Evolutionary conservation across 2,888 invertebrate species (phyloP), one percentile per base, ranked within the genome.

Genomic region (Rhodophaea formosa): DNA sequence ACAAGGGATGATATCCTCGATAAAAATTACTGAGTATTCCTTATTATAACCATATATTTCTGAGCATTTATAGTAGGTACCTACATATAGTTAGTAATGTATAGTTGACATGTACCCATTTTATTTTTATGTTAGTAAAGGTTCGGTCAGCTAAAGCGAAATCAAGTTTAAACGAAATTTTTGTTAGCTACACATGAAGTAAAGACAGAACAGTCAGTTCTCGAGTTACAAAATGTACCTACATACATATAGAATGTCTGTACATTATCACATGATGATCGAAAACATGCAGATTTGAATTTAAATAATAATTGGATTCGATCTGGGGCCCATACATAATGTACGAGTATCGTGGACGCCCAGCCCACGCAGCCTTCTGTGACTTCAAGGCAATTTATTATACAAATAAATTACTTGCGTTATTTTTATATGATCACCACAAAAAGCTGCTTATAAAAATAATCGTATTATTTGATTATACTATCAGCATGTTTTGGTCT

Each of bases 311-410:
- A 46, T 46, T 46, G 23, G 17, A 46, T 23, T 23, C 45, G 16
- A 23, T 23, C 16, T 17, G 5, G 10, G 46, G 46, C 23, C 46
- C 32, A 14, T 49, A 15, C 14, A 29, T 29, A 32, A 49, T 10
- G 29, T 12, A 15, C 44, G 44, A 44, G 44, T 44, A 49, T 15
- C 5, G n/a, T 49, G 8, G 8, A 32, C 8, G 23, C 12, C 8
- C 10, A 12, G 8, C 32, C 32, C 30, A 49, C 49, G 32, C 30
- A 49, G 8, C 49, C 49, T 49, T 30, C 32, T 49, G 16, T 23
- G 23, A 49, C 14, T 49, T 49, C 49, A 49, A 49, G 32, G 30
- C 10, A 49, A 46, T 46, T 46, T 46, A 46, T 46, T 46, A 32
- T 8, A 49, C 32, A 49, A 49, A 49, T 49, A 49, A 32, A 15